phyloP scores from a whole-genome alignment of 2,113 vertebrate genomes.

The Malaclemys terrapin region DNA sequence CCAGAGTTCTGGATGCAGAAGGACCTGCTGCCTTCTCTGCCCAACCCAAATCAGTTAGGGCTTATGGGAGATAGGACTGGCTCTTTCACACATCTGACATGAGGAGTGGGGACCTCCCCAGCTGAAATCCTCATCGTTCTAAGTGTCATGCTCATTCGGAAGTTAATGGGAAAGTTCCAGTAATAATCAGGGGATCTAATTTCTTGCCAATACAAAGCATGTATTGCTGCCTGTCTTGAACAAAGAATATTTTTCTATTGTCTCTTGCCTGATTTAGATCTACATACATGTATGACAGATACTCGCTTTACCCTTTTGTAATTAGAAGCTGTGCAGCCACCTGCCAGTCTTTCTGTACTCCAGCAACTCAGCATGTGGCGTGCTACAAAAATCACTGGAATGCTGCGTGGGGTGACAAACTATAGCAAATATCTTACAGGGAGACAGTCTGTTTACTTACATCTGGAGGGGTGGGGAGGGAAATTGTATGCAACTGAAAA shows the following conservation, averaged over 20 bases:
- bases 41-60: neutral
- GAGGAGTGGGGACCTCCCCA: neutral
- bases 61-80: neutral
- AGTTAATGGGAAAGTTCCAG: neutral
- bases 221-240: neutral
- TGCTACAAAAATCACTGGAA: neutral
- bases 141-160: neutral
- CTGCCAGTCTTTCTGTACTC: slow-evolving; percentile 23
- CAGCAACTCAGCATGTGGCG: neutral
- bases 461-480: neutral
- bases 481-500: neutral
- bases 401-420: neutral
- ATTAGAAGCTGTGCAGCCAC: slow-evolving; percentile 35
- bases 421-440: slow-evolving; percentile 5
- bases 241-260: neutral
- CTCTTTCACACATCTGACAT: neutral
- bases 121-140: rapidly evolving
- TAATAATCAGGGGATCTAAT: neutral
- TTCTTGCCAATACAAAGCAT: neutral
- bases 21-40: neutral
- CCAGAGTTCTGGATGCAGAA: neutral
- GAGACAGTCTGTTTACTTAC: slow-evolving; percentile 16
- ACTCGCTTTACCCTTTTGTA: neutral
- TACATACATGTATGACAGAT: neutral
- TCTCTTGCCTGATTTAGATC: neutral